A percentile compares a stretch with the other conserved stretches of the same genome.
Evolutionary conservation across 2,113 vertebrate genomes (phyloP).

Genomic region (Formicarius rufipectus): DNA sequence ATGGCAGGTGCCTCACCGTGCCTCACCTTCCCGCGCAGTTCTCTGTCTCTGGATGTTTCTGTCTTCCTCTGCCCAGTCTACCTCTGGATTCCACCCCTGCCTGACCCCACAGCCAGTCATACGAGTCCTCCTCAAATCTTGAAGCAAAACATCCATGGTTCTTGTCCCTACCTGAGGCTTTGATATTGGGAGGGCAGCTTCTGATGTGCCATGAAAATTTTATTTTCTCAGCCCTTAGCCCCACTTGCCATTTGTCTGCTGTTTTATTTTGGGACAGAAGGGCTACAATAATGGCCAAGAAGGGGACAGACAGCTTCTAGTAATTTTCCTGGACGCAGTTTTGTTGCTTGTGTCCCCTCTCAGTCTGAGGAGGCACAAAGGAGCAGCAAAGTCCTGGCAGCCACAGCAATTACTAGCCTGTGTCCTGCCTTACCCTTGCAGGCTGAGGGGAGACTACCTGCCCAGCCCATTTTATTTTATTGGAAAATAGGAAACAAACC

Average conservation of each 20-base stretch:
- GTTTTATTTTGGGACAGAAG: neutral
- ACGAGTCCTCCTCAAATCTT: neutral
- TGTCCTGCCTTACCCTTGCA: neutral
- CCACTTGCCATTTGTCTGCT: neutral
- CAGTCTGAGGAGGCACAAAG: neutral
- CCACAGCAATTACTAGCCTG: neutral
- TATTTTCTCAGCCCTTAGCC: neutral
- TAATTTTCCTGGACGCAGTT: neutral
- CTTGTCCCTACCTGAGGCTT: neutral
- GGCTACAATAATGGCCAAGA: neutral
- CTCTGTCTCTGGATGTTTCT: neutral
- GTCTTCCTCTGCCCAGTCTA: neutral
- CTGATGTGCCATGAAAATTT: fast-evolving
- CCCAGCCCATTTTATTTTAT: neutral
- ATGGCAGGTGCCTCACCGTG: neutral
- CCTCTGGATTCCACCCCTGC: neutral
- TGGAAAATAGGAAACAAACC: neutral
- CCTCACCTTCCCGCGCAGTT: neutral
- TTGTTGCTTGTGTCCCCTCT: neutral
- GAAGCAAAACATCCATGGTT: neutral
- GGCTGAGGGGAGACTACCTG: neutral
- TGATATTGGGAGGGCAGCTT: neutral
- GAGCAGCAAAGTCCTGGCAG: neutral
- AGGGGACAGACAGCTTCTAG: neutral
- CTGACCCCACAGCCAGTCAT: neutral